A percentile compares a stretch with the other conserved stretches of the same genome.
These are phyloP conservation scores for Drosophila planitibia DNA, from an alignment of 2,888 invertebrate genomes.

Conservation along the genomic window DNA sequence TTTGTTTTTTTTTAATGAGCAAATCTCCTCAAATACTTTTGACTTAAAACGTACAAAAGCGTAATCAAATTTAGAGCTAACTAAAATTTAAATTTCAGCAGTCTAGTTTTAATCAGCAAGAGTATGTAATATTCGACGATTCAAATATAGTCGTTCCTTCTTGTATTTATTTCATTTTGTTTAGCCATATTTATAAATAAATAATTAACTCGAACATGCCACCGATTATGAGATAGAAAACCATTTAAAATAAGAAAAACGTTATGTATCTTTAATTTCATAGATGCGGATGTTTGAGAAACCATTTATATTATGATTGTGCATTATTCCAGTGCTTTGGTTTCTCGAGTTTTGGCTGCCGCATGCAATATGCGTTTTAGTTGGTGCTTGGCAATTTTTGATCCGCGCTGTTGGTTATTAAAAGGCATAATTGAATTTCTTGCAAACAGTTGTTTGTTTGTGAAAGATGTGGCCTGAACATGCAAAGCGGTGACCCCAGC, in stretches of 20 bases:
- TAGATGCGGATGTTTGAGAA: neutral
- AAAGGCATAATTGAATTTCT: constrained; percentile 82
- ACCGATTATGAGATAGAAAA: neutral
- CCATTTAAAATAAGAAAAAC: neutral
- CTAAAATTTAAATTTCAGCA: neutral
- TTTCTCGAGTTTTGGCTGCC: constrained; percentile 10
- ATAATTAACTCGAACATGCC: constrained; percentile 3
- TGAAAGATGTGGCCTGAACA: constrained; percentile 77
- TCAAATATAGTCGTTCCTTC: neutral
- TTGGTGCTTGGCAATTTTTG: constrained; percentile 37
- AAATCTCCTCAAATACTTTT: no score
- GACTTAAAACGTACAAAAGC: neutral
- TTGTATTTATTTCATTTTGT: neutral
- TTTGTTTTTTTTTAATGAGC: neutral
- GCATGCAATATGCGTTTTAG: constrained; percentile 51
- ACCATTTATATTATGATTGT: constrained; percentile 6
- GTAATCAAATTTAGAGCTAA: neutral
- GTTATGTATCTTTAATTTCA: neutral
- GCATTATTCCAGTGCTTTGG: constrained; percentile 1
- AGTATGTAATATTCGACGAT: neutral
- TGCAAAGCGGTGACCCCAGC: constrained; percentile 65
- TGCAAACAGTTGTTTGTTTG: constrained; percentile 75
- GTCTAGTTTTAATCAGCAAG: neutral
- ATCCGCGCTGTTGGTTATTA: constrained; percentile 73
- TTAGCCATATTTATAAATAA: constrained; percentile 15